These are phyloP conservation scores for Syngnathus typhle DNA, from an alignment of 2,113 vertebrate genomes.

Conservation along the genomic window DNA sequence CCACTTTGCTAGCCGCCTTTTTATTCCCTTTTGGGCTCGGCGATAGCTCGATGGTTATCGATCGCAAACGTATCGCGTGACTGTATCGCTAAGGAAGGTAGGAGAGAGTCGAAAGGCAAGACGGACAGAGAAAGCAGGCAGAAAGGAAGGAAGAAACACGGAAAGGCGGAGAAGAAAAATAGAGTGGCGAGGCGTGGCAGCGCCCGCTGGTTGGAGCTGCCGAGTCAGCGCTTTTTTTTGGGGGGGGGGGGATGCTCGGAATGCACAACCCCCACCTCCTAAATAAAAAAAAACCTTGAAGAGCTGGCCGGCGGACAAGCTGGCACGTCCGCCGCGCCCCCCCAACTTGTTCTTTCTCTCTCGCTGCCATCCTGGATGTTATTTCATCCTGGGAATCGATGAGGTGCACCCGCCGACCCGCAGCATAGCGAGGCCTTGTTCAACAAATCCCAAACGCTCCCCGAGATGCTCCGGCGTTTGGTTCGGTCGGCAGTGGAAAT, in stretches of 20 bases:
- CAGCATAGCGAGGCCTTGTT: too few relatives aligned
- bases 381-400: slow-evolving; percentile 67
- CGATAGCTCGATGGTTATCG: slow-evolving; percentile 16
- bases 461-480: slow-evolving; percentile 53
- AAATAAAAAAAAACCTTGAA: slow-evolving; percentile 24
- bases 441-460: slow-evolving; percentile 4
- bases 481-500: slow-evolving; percentile 71
- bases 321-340: not conserved
- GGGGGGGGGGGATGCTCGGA: slow-evolving; percentile 41
- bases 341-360: slow-evolving; percentile 3
- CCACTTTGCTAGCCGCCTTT: too few relatives aligned
- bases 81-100: too few relatives aligned
- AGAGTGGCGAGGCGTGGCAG: slow-evolving; percentile 40
- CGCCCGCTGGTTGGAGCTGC: slow-evolving; percentile 53
- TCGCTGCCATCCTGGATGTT: slow-evolving; percentile 47
- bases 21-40: too few relatives aligned
- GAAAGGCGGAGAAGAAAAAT: slow-evolving; percentile 30
- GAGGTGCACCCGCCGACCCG: slow-evolving; percentile 58
- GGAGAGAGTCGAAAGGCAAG: too few relatives aligned
- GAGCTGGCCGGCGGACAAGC: slow-evolving; percentile 48
- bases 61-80: too few relatives aligned
- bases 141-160: not conserved
- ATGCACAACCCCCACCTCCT: not conserved
- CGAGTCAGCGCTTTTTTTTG: slow-evolving; percentile 51
- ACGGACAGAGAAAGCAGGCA: too few relatives aligned